These are phyloP conservation scores for Chelidonichthys spinosus DNA, from an alignment of 2,797 vertebrate species.

Conservation along the genomic window DNA sequence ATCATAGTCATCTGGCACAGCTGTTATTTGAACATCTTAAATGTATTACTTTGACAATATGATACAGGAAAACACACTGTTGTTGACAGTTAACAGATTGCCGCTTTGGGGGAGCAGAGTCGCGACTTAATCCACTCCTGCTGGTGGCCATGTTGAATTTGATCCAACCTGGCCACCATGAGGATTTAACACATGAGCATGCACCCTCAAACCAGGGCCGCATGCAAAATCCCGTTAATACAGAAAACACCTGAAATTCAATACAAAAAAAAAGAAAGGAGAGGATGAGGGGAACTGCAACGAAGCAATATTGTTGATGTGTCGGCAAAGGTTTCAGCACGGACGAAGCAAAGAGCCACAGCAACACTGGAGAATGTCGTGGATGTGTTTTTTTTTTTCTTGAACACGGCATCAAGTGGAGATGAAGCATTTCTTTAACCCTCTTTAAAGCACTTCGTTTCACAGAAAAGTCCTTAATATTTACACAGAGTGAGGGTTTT, in stretches of 20 bases:
- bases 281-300: conserved; percentile 4
- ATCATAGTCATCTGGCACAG: conserved; percentile 74
- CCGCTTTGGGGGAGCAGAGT: conserved; percentile 40
- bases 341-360: conserved; percentile 71
- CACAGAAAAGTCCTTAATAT: conserved; percentile 59
- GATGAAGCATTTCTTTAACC: conserved; percentile 33
- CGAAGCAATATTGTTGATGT: conserved; percentile 34
- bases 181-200: conserved; percentile 58
- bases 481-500: conserved; percentile 61
- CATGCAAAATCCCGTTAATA: conserved; percentile 72
- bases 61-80: conserved; percentile 75
- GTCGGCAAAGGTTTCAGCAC: conserved; percentile 61
- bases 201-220: conserved; percentile 68
- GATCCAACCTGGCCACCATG: conserved; percentile 46
- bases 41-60: conserved; percentile 76
- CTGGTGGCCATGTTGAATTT: conserved; percentile 41
- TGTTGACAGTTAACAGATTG: conserved; percentile 59
- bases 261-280: conserved; percentile 52
- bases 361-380: conserved; percentile 72
- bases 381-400: conserved; percentile 20
- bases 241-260: conserved; percentile 64
- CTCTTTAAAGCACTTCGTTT: conserved; percentile 53
- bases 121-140: conserved; percentile 34
- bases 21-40: conserved; percentile 72
- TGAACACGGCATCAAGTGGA: conserved; percentile 30